phyloP scores from a whole-genome alignment of 2,113 vertebrate genomes.

The Hyperopisus bebe region DNA sequence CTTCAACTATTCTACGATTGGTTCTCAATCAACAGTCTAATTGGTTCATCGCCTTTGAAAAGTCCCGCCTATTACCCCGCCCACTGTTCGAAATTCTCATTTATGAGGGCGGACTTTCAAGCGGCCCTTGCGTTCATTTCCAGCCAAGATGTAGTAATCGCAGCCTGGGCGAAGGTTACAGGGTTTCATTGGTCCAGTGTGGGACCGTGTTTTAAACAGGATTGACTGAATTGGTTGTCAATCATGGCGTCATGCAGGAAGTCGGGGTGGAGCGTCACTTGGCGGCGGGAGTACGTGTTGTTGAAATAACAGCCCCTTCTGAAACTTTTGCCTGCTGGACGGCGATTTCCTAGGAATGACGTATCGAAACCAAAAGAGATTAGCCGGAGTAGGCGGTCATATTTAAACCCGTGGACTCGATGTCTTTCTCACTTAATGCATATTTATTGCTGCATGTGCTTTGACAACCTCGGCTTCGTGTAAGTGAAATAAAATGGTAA shows the following conservation, averaged over 20 bases:
- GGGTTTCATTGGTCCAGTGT: conserved; percentile 36
- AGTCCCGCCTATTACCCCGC: neutral
- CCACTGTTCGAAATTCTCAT: conserved; percentile 31
- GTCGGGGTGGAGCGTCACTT: neutral
- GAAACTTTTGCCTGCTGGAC: conserved; percentile 44
- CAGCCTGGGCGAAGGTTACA: accelerated
- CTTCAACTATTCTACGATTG: neutral
- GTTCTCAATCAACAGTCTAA: neutral
- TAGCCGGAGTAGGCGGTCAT: neutral
- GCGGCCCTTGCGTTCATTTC: neutral
- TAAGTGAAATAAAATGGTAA: neutral
- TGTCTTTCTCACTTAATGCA: neutral
- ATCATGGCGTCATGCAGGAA: conserved; percentile 8
- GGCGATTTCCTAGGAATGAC: conserved; percentile 52
- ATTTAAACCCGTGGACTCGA: neutral
- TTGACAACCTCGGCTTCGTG: neutral
- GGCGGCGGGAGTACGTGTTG: neutral
- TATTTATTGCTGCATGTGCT: neutral
- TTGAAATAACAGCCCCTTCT: conserved; percentile 11
- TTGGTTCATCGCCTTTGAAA: neutral
- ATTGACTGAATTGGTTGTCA: conserved; percentile 38
- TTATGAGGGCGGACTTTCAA: conserved; percentile 15
- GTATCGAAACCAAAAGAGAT: conserved; percentile 38
- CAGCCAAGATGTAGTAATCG: conserved; percentile 32
- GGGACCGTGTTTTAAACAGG: neutral